A percentile compares a stretch with the other conserved stretches of the same genome.
Conservation (phyloP, 1,140 invertebrate genomes). For the Sminthurides bifidus region DNA sequence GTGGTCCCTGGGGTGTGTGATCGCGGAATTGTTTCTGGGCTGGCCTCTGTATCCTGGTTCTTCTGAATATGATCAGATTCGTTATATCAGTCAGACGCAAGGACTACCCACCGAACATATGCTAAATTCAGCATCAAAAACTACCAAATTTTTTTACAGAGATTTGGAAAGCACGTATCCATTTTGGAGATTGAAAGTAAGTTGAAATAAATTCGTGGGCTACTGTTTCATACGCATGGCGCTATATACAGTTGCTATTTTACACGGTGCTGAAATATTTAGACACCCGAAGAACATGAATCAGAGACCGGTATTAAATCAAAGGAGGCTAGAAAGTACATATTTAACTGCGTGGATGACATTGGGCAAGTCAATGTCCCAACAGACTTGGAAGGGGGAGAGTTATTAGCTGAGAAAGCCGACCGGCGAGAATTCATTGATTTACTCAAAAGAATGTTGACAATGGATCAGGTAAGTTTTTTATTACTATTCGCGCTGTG, state of each 20-base stretch:
- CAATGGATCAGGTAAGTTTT: constrained; percentile 75
- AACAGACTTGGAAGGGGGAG: constrained; percentile 87
- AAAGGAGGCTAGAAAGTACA: constrained; percentile 98
- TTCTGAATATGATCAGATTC: constrained; percentile 99
- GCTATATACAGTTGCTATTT: constrained; percentile 5
- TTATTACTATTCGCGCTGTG: constrained; percentile 6
- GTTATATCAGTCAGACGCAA: constrained; percentile 79
- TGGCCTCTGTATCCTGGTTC: constrained; percentile 99
- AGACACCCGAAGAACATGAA: constrained; percentile 96
- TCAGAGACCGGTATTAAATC: constrained; percentile 95
- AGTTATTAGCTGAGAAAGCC: constrained; percentile 88
- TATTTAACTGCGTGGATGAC: constrained; percentile 98
- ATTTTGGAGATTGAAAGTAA: constrained; percentile 85
- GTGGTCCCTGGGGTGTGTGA: constrained; percentile 99
- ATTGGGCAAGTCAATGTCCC: constrained; percentile 96
- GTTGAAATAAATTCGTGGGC: not conserved
- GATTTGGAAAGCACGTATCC: constrained; percentile 93
- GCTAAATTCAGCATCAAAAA: constrained; percentile 97
- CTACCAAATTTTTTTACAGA: constrained; percentile 95
- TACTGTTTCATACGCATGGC: not conserved
- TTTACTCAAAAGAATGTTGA: constrained; percentile 90
- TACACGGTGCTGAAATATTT: constrained; percentile 30
- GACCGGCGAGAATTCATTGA: constrained; percentile 94
- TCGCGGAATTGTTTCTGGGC: constrained; percentile 96
- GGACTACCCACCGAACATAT: constrained; percentile 95